Percentiles rank a stretch among this genome's conserved stretches.
These are phyloP conservation scores for Caenorhabditis tropicalis DNA, from an alignment of 1,140 invertebrate genomes.

Conservation along the genomic window DNA sequence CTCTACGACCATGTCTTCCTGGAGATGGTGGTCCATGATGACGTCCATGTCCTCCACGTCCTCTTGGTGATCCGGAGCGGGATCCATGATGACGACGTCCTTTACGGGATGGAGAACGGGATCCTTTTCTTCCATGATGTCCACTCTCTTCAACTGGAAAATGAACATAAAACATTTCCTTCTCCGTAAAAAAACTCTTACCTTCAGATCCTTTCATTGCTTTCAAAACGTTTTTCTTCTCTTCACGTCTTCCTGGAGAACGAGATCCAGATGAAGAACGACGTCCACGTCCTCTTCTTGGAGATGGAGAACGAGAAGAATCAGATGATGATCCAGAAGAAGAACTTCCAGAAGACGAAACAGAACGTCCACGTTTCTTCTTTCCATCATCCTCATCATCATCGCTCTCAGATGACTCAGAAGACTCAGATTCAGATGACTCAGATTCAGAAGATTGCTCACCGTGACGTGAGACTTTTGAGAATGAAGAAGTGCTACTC, in stretches of 20 bases:
- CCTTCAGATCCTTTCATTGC: not conserved
- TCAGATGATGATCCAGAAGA: conserved; percentile 1
- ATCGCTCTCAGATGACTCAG: conserved; percentile 12
- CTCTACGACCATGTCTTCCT: not conserved
- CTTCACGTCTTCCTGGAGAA: not conserved
- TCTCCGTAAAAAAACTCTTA: not conserved
- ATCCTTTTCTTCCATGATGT: not conserved
- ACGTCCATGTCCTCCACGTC: not conserved
- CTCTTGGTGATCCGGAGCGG: too few relatives aligned
- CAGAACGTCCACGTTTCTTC: conserved; percentile 8
- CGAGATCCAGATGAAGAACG: conserved; percentile 1
- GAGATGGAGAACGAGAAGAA: conserved; percentile 28
- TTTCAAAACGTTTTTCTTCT: not conserved
- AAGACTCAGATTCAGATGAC: not conserved
- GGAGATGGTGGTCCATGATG: not conserved
- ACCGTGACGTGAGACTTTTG: not conserved
- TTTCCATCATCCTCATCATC: not conserved
- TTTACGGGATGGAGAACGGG: not conserved
- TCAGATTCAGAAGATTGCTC: conserved; percentile 4
- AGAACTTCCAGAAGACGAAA: not conserved
- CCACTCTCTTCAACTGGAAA: not conserved
- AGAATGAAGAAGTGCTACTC: conserved; percentile 25
- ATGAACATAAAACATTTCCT: too few relatives aligned
- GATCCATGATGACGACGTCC: not conserved
- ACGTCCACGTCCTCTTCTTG: not conserved